Base-by-base conservation (phyloP, 2,888 invertebrate species). In the Callinectes sapidus region DNA sequence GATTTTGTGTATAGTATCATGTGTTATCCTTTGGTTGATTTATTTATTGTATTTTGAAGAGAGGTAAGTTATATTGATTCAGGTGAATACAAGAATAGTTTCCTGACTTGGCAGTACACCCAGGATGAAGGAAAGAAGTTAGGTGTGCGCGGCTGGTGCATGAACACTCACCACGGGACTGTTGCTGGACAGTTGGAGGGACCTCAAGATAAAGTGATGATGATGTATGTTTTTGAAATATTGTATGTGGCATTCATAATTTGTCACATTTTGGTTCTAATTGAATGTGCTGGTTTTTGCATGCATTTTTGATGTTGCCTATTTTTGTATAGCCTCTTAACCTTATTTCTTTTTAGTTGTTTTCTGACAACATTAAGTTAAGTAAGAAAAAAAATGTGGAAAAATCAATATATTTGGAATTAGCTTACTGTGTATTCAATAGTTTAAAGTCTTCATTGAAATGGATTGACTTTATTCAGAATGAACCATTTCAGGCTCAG, bases 131-230 rank as follows among this genome's bases (percentile, higher is more conserved):
- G 97, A 0, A 96, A 96, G 42, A 96, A 96, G 92, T 71, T 94
- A 86, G 94, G 93, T 54, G 95, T 97, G 2, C 96, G 96, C 93
- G 98, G 97, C 18, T 97, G 97, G 97, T 97, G 97, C 95, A 97
- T 96, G 96, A 97, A 97, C 95, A 97, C 97, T 0, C 95, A 96
- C 0, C 95, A 96, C 61, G 97, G 97, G 13, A 97, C 97, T 0
- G 97, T 98, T 0, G 96, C 96, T 35, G 97, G 97, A 1, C 96
- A 96, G 91, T 95, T 97, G 95, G 97, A 97, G 95, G 97, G 97
- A n/a, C 96, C 96, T 1, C 95, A 95, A 48, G 95, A 96, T 0
- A 96, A 97, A 95, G 95, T 97, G 87, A 96, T 96, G 61, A 95
- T 96, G 95, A 97, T 97, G 97, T 95, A 94, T 95, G 95, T 88